These are phyloP conservation scores for Petrocephalus schoutedeni DNA, from an alignment of 2,797 vertebrate genomes.

Conservation along the genomic window DNA sequence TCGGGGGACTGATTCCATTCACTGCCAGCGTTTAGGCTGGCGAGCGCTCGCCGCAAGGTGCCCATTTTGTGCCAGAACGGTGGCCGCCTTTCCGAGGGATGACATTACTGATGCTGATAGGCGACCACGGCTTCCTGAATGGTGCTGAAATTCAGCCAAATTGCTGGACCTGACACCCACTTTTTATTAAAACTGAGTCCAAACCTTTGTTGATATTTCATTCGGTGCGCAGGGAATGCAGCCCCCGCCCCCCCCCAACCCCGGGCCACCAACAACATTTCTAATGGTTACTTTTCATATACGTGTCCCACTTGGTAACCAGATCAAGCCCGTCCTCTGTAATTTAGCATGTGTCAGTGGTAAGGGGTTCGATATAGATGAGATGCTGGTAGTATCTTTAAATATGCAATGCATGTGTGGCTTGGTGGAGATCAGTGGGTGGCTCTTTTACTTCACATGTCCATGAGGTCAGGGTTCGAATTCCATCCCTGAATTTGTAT, in stretches of 20 bases:
- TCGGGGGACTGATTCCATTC: not conserved
- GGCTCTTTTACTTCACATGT: not conserved
- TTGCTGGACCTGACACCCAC: not conserved
- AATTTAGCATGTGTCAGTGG: not conserved
- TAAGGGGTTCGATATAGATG: not conserved
- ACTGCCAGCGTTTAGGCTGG: not conserved
- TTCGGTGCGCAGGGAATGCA: not conserved
- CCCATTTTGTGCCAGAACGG: not conserved
- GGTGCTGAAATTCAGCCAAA: not conserved
- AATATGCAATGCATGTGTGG: not conserved
- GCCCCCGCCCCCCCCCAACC: not conserved
- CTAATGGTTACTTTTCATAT: not conserved
- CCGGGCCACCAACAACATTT: not conserved
- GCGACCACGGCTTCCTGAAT: not conserved
- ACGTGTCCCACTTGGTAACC: not conserved
- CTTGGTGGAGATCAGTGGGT: not conserved
- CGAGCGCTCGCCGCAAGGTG: not conserved
- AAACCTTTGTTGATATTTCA: not conserved
- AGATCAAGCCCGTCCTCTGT: not conserved
- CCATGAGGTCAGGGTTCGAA: not conserved
- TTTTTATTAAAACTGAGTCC: not conserved
- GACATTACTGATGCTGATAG: not conserved
- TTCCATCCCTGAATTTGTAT: not conserved
- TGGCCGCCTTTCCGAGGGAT: not conserved
- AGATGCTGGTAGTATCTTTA: not conserved